Percentiles rank a stretch among this genome's conserved stretches.
These are phyloP conservation scores for Lepidocolaptes lacrymiger DNA, from an alignment of 2,797 vertebrate species.

Conservation along the genomic window DNA sequence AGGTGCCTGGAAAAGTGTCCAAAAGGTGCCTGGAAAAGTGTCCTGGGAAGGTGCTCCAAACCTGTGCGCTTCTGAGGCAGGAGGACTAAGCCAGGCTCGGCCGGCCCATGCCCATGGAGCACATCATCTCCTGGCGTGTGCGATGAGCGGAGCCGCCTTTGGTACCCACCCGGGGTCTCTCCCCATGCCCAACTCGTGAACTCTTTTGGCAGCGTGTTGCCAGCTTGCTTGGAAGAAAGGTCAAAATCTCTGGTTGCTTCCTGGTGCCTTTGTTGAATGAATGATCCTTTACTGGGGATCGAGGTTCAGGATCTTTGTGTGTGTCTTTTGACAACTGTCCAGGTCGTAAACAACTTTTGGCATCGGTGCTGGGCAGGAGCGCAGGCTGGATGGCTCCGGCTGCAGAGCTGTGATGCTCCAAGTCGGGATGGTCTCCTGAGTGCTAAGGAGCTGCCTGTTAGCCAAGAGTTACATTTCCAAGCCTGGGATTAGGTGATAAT, in stretches of 20 bases:
- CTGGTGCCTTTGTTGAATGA: not conserved
- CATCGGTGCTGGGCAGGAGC: not conserved
- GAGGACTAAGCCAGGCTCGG: too few species aligned
- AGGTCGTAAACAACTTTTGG: not conserved
- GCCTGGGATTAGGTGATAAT: not conserved
- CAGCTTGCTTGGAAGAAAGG: not conserved
- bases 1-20: too few species aligned
- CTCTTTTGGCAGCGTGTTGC: too few species aligned
- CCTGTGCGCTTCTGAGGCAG: too few species aligned
- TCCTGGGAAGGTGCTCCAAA: too few species aligned
- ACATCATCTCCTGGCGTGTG: rapidly evolving
- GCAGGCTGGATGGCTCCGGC: not conserved
- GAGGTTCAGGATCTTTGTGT: not conserved
- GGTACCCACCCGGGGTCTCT: rapidly evolving
- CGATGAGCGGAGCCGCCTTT: rapidly evolving
- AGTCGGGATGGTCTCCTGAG: not conserved
- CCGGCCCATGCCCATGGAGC: too few species aligned
- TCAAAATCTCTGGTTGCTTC: not conserved
- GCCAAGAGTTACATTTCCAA: not conserved
- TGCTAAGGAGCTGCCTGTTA: not conserved
- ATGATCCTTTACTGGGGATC: not conserved
- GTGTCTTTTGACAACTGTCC: not conserved
- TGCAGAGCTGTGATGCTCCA: not conserved
- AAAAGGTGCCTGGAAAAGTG: too few species aligned
- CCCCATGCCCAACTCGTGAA: rapidly evolving